phyloP scores from a whole-genome alignment of 2,797 vertebrate genomes.

The Alfaro cultratus region DNA sequence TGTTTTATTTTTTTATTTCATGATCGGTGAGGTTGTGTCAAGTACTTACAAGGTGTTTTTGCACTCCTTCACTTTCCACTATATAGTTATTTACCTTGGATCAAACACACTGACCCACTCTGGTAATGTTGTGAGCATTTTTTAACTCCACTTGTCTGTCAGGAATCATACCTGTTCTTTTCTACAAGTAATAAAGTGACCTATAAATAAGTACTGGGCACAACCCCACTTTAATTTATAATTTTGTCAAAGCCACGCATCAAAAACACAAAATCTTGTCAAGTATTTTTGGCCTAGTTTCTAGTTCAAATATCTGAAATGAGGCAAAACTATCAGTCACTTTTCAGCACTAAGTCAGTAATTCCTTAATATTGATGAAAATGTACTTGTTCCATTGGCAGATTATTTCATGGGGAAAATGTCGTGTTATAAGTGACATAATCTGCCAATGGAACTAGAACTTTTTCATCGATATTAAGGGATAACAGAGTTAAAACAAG shows the following conservation, averaged over 20 bases:
- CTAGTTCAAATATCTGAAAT: too few species aligned
- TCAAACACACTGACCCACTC: neutral
- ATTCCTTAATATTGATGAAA: too few species aligned
- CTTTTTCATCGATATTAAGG: too few species aligned
- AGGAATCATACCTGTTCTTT: neutral
- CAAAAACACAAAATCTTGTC: too few species aligned
- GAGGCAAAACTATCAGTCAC: too few species aligned
- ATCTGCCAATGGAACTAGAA: too few species aligned
- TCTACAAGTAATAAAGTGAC: neutral
- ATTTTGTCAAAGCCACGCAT: neutral
- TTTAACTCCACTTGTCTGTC: neutral
- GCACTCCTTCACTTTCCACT: neutral
- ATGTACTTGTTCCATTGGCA: too few species aligned
- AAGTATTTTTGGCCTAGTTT: too few species aligned
- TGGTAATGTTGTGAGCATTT: neutral
- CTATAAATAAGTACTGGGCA: neutral
- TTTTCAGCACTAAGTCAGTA: too few species aligned
- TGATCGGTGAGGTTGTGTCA: neutral
- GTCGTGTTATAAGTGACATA: too few species aligned
- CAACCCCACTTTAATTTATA: neutral
- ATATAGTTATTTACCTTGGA: neutral
- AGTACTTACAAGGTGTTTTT: neutral
- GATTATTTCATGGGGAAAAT: too few species aligned
- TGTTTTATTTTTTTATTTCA: neutral
- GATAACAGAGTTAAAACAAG: too few species aligned